Evolutionary conservation across 23 tunicate species (phyloP), one percentile per base, ranked within the genome.

Genomic region (Botrylloides violaceus): DNA sequence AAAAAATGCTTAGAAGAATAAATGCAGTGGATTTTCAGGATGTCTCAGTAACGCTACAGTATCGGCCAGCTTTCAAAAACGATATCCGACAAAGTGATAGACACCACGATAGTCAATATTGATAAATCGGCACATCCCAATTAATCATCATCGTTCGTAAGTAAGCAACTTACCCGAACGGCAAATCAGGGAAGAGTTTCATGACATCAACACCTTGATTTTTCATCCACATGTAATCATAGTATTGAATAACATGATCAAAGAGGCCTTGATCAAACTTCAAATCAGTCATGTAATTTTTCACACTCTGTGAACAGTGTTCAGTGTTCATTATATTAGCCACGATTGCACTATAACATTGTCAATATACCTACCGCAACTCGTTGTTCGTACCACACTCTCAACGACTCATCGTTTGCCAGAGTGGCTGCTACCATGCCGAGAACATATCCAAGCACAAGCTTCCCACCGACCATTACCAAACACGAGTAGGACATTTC

Each of bases 391-490:
- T 83, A 90, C 85, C 85, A 78, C 1, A 90, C 97, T 30, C 81
- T 74, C 50, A 83, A 37, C 24, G 84, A 76, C 35, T 90, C 97
- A 48, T 90, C 90, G 66, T 90, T 90, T 19, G 90, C 89, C 25
- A 90, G 70, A 12, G 97, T 90, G 26, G 97, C 97, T 30, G 97
- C 97, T 5, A 85, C 79, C 75, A 90, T 90, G 3, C 97, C 89
- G 3, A 90, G 75, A 6, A 90, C 79, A 43, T 90, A 90, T 26
- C 97, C 97, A 36, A 90, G 66, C 81, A 76, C 59, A 6, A 90
- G 37, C 43, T 90, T 90, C 3, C 97, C 97, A 21, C 68, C 58
- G 1, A 83, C 79, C 97, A 90, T 90, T 7, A 79, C 90, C 34
- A 66, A 68, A 50, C 84, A 78, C 3, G 85, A 62, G 37, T 38